Percentiles rank a stretch among this genome's conserved stretches.
Evolutionary conservation across 2,113 vertebrate species (phyloP).

Genomic region (Dasyurus viverrinus): DNA sequence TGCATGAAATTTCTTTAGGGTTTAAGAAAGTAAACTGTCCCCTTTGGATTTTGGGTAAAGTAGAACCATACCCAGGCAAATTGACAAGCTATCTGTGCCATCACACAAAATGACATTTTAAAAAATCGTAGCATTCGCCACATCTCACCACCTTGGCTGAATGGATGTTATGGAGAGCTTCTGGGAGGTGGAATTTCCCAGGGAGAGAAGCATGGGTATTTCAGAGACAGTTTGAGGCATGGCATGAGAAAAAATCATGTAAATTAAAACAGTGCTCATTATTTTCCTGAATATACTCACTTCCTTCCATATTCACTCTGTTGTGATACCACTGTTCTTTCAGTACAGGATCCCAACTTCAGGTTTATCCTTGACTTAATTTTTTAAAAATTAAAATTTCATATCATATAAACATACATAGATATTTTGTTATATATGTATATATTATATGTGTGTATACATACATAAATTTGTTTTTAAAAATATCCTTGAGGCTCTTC

Average conservation of each 20-base stretch:
- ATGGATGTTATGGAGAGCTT: background rate
- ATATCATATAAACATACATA: background rate
- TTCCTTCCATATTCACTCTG: background rate
- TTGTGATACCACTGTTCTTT: background rate
- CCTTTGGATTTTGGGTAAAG: background rate
- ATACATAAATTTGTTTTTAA: background rate
- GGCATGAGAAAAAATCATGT: background rate
- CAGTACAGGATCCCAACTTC: background rate
- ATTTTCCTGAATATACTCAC: background rate
- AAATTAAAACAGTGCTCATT: background rate
- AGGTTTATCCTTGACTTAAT: background rate
- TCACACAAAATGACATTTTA: no score
- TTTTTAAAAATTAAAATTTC: background rate
- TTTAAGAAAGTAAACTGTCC: conserved; percentile 1
- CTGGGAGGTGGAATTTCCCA: background rate
- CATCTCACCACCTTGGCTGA: no score
- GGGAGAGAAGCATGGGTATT: background rate
- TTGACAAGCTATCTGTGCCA: no score
- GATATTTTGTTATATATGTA: background rate
- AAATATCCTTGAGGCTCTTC: background rate
- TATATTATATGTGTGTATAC: no score
- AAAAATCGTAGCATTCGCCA: no score
- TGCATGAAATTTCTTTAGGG: background rate
- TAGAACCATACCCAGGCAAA: background rate
- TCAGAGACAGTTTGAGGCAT: background rate